Conservation (phyloP, 2,888 invertebrate species). For the Prostheceraeus crozeri region DNA sequence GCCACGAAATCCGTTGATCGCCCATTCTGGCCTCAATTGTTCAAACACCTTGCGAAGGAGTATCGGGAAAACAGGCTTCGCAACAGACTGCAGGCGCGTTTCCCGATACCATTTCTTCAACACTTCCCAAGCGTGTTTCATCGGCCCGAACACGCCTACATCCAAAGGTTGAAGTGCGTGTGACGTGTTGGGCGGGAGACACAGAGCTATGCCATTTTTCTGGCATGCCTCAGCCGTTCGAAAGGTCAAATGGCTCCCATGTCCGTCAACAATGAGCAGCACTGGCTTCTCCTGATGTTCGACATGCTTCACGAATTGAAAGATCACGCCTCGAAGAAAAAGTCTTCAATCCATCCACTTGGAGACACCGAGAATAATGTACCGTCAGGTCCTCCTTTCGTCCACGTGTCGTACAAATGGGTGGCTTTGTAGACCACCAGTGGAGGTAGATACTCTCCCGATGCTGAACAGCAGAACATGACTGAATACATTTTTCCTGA, state of each 20-base stretch:
- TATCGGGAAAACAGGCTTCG: no score
- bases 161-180: constrained; percentile 5
- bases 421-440: constrained; percentile 4
- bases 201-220: no score
- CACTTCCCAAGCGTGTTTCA: constrained; percentile 14
- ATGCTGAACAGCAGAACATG: constrained; percentile 8
- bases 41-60: no score
- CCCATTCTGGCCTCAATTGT: no score
- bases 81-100: no score
- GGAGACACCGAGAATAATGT: constrained; percentile 5
- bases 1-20: no score
- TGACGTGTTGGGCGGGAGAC: neutral
- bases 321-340: constrained; percentile 10
- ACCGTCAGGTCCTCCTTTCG: constrained; percentile 19
- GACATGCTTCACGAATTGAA: no score
- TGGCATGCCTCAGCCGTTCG: neutral
- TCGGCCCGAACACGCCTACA: constrained; percentile 3
- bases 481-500: no score
- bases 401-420: constrained; percentile 8
- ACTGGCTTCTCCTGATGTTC: no score
- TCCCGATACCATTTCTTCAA: constrained; percentile 17
- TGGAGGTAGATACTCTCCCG: constrained; percentile 19
- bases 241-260: constrained; percentile 16
- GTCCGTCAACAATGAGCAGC: constrained; percentile 15
- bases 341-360: constrained; percentile 18